These are phyloP conservation scores for Euwallacea fornicatus DNA, from an alignment of 1,140 invertebrate genomes.

Conservation along the genomic window DNA sequence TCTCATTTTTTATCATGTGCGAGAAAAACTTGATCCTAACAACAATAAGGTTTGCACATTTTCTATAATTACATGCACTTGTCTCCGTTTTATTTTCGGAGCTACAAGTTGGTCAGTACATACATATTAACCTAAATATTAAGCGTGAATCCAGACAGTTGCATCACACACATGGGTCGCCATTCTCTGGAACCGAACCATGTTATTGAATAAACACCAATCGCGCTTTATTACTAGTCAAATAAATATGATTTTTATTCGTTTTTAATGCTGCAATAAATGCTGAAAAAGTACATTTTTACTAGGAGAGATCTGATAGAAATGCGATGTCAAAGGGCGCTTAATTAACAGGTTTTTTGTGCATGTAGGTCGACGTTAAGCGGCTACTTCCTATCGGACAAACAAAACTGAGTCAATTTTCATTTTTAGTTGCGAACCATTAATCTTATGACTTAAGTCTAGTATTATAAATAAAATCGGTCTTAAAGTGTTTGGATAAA, in stretches of 20 bases:
- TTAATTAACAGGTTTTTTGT: background rate
- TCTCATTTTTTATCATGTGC: too few species aligned
- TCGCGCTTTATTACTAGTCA: slow-evolving; percentile 6
- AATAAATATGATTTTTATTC: slow-evolving; percentile 10
- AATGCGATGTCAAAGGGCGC: too few species aligned
- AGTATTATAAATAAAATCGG: background rate
- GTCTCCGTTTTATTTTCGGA: slow-evolving; percentile 27
- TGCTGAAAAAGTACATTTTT: too few species aligned
- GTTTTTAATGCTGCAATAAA: background rate
- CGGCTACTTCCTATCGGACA: slow-evolving; percentile 10
- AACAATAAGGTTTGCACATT: slow-evolving; percentile 29
- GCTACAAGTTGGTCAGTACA: slow-evolving; percentile 22
- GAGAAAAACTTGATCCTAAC: background rate
- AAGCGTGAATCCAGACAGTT: slow-evolving; percentile 8
- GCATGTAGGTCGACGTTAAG: background rate
- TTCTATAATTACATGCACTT: slow-evolving; percentile 35
- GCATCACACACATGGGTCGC: slow-evolving; percentile 10
- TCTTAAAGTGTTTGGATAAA: slow-evolving; percentile 7
- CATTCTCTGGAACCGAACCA: slow-evolving; percentile 2
- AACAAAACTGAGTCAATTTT: slow-evolving; percentile 25
- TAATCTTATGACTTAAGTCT: slow-evolving; percentile 21
- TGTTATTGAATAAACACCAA: slow-evolving; percentile 15
- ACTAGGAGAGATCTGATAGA: too few species aligned
- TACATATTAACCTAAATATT: slow-evolving; percentile 21
- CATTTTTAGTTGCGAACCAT: slow-evolving; percentile 19